Percentiles rank a stretch among this genome's conserved stretches.
These are phyloP conservation scores for Spisula solida DNA, from an alignment of 2,888 invertebrate genomes.

Conservation along the genomic window DNA sequence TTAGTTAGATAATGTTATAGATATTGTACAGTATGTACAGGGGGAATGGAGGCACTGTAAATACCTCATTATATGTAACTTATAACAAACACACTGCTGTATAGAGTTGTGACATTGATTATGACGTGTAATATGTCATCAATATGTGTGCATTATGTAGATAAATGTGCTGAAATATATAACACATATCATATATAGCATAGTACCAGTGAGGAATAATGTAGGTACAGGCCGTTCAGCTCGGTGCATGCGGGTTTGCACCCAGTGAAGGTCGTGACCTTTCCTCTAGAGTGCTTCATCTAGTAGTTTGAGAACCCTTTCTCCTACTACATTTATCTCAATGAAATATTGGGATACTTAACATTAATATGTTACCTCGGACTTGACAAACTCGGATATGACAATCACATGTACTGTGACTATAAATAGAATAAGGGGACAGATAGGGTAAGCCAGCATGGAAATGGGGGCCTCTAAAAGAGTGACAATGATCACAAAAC, in stretches of 20 bases:
- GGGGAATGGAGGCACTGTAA: slow-evolving; percentile 6
- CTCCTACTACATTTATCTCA: neutral
- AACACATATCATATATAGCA: slow-evolving; percentile 25
- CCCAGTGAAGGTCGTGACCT: neutral
- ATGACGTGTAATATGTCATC: neutral
- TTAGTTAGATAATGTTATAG: neutral
- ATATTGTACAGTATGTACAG: slow-evolving; percentile 16
- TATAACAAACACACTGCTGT: slow-evolving; percentile 22
- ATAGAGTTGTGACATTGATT: slow-evolving; percentile 5
- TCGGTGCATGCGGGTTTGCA: neutral
- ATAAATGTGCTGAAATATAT: slow-evolving; percentile 22
- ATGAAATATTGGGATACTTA: neutral
- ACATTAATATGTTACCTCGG: neutral
- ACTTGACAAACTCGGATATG: slow-evolving; percentile 2
- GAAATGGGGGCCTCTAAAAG: neutral
- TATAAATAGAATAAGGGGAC: neutral
- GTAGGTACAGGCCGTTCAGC: neutral
- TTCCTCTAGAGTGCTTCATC: neutral
- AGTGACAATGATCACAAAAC: neutral
- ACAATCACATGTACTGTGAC: slow-evolving; percentile 21
- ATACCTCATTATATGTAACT: slow-evolving; percentile 24
- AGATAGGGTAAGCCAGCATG: slow-evolving; percentile 16
- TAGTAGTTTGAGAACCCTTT: neutral
- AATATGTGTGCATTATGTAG: neutral
- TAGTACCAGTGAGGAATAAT: neutral